Evolutionary conservation across 2,888 invertebrate species (phyloP).

Genomic region (Zele albiditarsus): DNA sequence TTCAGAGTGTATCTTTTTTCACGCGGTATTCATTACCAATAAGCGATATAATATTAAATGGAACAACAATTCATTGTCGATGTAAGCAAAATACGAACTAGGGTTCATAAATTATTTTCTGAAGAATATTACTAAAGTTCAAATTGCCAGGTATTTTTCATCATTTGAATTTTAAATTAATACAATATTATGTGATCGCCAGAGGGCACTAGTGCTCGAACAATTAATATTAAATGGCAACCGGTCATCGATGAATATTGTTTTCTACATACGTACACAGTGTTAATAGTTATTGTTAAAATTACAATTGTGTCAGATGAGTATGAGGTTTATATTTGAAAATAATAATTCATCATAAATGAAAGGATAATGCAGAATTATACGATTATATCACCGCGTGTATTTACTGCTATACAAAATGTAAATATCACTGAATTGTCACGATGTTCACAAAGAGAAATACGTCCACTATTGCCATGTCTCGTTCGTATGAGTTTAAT

Average conservation of each 20-base stretch:
- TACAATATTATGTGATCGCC: background rate
- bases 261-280: background rate
- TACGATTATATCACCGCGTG: slow-evolving; percentile 79
- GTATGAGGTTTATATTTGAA: background rate
- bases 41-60: background rate
- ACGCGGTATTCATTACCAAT: background rate
- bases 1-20: background rate
- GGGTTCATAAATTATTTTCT: background rate
- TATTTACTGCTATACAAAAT: slow-evolving; percentile 87
- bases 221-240: background rate
- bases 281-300: too few species aligned
- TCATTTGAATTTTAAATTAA: background rate
- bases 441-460: slow-evolving; percentile 83
- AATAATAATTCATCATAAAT: background rate
- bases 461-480: slow-evolving; percentile 92
- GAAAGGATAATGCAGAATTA: slow-evolving; percentile 54
- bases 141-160: too few species aligned
- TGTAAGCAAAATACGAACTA: background rate
- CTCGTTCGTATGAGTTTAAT: slow-evolving; percentile 94
- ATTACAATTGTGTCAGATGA: background rate
- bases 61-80: background rate
- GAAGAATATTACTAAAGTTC: background rate
- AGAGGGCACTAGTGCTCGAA: background rate
- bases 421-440: slow-evolving; percentile 85
- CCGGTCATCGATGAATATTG: background rate